These are phyloP conservation scores for Notarius lentiginosus DNA, from an alignment of 2,113 vertebrate species.

Conservation along the genomic window DNA sequence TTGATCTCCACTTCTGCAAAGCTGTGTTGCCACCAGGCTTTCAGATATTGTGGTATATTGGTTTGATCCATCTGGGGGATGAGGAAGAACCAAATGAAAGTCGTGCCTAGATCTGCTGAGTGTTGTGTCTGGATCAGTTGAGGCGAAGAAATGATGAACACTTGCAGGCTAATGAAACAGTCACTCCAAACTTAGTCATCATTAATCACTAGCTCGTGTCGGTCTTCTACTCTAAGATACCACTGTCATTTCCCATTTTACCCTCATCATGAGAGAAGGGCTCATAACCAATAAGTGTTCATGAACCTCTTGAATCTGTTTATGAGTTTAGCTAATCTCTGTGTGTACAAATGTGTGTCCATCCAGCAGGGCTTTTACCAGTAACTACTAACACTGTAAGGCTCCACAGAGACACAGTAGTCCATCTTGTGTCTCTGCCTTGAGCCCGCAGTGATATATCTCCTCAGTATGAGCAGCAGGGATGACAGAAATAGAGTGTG, in stretches of 20 bases:
- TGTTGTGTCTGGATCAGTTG: slow-evolving; percentile 19
- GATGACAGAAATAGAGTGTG: slow-evolving; percentile 50
- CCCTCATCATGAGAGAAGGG: slow-evolving; percentile 12
- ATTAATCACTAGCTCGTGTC: slow-evolving; percentile 76
- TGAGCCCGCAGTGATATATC: slow-evolving; percentile 34
- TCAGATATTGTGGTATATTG: neutral
- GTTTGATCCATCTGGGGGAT: neutral
- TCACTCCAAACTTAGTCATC: slow-evolving; percentile 77
- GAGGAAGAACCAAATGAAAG: neutral
- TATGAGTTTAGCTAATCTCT: neutral
- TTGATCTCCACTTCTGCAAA: neutral
- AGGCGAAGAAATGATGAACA: slow-evolving; percentile 29
- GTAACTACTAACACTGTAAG: slow-evolving; percentile 1
- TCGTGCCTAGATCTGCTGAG: neutral
- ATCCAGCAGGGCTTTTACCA: neutral
- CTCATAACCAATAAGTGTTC: neutral
- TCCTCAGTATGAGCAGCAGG: slow-evolving; percentile 35
- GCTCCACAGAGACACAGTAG: slow-evolving; percentile 8
- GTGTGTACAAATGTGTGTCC: slow-evolving; percentile 2
- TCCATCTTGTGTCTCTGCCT: slow-evolving; percentile 25
- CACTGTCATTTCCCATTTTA: slow-evolving; percentile 38
- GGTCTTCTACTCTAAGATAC: slow-evolving; percentile 64
- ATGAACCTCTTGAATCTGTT: slow-evolving; percentile 4
- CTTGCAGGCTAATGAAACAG: slow-evolving; percentile 61
- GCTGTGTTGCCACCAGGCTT: slow-evolving; percentile 1